Evolutionary conservation across 2,797 vertebrate genomes (phyloP).

Genomic region (Hybognathus amarus): DNA sequence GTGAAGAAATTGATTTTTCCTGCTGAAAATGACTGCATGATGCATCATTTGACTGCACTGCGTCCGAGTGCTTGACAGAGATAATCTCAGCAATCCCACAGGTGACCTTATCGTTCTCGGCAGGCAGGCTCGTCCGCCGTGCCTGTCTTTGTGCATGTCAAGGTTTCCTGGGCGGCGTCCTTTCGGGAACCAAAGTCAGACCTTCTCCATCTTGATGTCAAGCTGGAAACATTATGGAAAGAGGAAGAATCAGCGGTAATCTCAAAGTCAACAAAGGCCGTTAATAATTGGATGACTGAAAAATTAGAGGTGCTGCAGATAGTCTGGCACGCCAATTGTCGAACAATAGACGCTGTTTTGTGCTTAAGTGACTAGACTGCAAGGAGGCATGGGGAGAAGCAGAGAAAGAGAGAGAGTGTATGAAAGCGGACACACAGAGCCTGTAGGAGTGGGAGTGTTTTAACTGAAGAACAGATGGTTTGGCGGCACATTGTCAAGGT

Average conservation of each 20-base stretch:
- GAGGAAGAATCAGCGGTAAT: slow-evolving; percentile 62
- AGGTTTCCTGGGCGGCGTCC: slow-evolving; percentile 84
- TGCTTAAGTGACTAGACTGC: slow-evolving; percentile 39
- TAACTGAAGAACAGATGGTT: slow-evolving; percentile 61
- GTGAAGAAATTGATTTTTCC: slow-evolving; percentile 90
- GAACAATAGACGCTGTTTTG: slow-evolving; percentile 42
- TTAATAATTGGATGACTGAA: slow-evolving; percentile 80
- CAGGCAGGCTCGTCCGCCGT: slow-evolving; percentile 85
- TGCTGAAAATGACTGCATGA: slow-evolving; percentile 90
- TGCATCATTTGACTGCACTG: slow-evolving; percentile 92
- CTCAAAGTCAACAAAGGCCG: slow-evolving; percentile 72
- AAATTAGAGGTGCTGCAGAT: slow-evolving; percentile 66
- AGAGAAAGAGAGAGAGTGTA: slow-evolving; percentile 38
- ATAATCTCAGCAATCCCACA: slow-evolving; percentile 91
- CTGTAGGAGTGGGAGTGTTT: slow-evolving; percentile 41
- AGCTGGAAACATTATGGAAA: slow-evolving; percentile 65
- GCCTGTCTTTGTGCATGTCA: slow-evolving; percentile 88
- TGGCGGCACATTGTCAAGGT: slow-evolving; percentile 59
- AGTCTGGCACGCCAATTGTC: slow-evolving; percentile 61
- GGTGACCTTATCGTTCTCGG: slow-evolving; percentile 91
- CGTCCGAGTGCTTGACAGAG: slow-evolving; percentile 94
- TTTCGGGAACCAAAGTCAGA: slow-evolving; percentile 81
- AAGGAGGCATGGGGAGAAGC: slow-evolving; percentile 4
- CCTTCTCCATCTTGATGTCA: slow-evolving; percentile 86
- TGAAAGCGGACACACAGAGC: slow-evolving; percentile 44